These are phyloP conservation scores for Helicoverpa assulta DNA, from an alignment of 2,888 invertebrate species.

Conservation along the genomic window DNA sequence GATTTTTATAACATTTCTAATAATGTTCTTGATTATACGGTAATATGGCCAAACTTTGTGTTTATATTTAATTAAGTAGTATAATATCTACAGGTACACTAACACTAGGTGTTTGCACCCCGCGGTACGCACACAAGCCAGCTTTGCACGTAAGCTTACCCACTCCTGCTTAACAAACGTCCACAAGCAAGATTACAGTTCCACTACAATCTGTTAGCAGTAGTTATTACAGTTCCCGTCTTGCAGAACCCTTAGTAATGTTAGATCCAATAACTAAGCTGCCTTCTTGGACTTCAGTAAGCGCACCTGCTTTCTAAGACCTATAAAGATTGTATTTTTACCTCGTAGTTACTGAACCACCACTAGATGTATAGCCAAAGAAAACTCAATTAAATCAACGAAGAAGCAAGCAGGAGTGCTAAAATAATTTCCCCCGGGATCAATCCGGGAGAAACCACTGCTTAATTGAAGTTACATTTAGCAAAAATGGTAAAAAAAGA, in stretches of 20 bases:
- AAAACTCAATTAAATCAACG: constrained; percentile 26
- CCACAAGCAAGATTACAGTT: constrained; percentile 46
- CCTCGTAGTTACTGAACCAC: not conserved
- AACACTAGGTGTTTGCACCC: constrained; percentile 9
- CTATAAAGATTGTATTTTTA: not conserved
- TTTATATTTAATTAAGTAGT: constrained; percentile 17
- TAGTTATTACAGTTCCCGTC: constrained; percentile 55
- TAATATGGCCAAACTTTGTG: not conserved
- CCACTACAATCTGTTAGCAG: constrained; percentile 43
- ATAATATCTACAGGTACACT: constrained; percentile 2
- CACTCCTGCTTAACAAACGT: constrained; percentile 9
- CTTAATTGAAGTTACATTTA: constrained; percentile 16
- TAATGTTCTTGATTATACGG: not conserved
- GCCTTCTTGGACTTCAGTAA: constrained; percentile 45
- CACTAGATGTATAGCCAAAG: not conserved
- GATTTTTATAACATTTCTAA: not conserved
- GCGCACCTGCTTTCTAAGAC: constrained; percentile 23
- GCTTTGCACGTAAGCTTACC: not conserved
- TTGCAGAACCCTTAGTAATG: constrained; percentile 73
- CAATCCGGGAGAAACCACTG: constrained; percentile 24
- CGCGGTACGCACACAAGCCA: not conserved
- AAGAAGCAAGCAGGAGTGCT: not conserved
- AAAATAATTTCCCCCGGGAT: constrained; percentile 42
- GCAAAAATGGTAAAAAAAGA: constrained; percentile 3
- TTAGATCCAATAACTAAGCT: constrained; percentile 74